Base-by-base conservation (phyloP, 2,113 vertebrate genomes). In the Amazona guildingii region DNA sequence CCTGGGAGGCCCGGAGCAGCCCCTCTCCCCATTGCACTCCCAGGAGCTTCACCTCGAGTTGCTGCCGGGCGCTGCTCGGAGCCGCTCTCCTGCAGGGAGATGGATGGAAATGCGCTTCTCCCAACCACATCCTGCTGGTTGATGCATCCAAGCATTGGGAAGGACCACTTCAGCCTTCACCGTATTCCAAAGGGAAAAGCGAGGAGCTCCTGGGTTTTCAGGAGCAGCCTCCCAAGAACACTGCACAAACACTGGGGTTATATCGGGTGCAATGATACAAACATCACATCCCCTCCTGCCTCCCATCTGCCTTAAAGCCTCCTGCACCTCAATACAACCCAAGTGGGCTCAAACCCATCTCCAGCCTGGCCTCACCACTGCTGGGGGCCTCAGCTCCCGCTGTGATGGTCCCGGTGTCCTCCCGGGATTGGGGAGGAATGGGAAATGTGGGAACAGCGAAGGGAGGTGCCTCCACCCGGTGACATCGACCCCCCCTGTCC, bases 31-130 rank as follows among this genome's bases (percentile, higher is more conserved):
- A 25, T 39, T 33, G 28, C 5, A 0, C 62, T 67, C 92, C 79
- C 29, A 3, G 29, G 55, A 81, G 39, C 70, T 80, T 85, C 81
- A 41, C 89, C 69, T 83, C 2, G 23, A 49, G 7, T 51, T 69
- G 88, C 75, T 76, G 73, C 78, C 17, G 16, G 91, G 90, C 6
- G 13, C 89, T 69, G 83, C 41, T 73, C 25, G 4, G 80, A 69
- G 63, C 88, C 23, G 1, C 69, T 66, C 35, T 83, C 52, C 81
- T 54, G 63, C 6, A 1, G 75, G 83, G 48, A 89, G 83, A 72
- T 68, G 81, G 91, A 72, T 91, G 93, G 41, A 93, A 82, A 67
- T 77, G 91, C 75, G 44, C 76, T 74, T 67, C 83, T 77, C 74
- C 92, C 93, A 54, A 75, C 83, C 88, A 3, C 83, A 43, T 21